phyloP scores from a whole-genome alignment of 64 coral and sea anemone species.

The Acropora tenuis region DNA sequence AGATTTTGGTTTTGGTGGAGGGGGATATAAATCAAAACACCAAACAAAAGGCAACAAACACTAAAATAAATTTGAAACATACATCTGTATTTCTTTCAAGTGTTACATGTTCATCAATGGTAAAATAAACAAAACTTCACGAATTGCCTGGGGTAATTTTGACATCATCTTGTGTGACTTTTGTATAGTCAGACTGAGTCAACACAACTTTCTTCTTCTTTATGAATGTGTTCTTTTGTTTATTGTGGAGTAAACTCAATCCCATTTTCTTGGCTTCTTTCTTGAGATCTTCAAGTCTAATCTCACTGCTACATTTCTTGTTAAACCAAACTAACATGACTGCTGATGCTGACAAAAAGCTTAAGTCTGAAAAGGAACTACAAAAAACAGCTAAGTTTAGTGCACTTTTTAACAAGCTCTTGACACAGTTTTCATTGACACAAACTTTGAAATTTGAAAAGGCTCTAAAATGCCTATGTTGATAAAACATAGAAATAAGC shows the following conservation, averaged over 20 bases:
- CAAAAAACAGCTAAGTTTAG: neutral
- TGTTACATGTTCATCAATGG: constrained; percentile 8
- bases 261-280: constrained; percentile 35
- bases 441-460: neutral
- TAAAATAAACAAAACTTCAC: neutral
- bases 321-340: constrained; percentile 18
- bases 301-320: constrained; percentile 9
- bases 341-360: constrained; percentile 17
- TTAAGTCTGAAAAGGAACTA: constrained; percentile 24
- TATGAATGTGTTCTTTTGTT: constrained; percentile 47
- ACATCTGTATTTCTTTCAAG: constrained; percentile 15
- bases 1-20: constrained; percentile 10
- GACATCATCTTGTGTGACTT: constrained; percentile 39
- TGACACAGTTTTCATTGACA: neutral
- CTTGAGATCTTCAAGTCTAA: constrained; percentile 31
- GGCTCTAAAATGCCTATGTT: neutral
- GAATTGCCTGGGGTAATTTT: neutral
- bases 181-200: neutral
- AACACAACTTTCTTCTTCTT: constrained; percentile 20
- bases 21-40: constrained; percentile 21
- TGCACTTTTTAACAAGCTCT: neutral
- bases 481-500: too few relatives aligned
- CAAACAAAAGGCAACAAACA: neutral
- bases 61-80: constrained; percentile 1
- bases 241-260: constrained; percentile 3